A percentile compares a stretch with the other conserved stretches of the same genome.
Evolutionary conservation across 2,113 vertebrate genomes (phyloP).

Genomic region (Catharus minimus): DNA sequence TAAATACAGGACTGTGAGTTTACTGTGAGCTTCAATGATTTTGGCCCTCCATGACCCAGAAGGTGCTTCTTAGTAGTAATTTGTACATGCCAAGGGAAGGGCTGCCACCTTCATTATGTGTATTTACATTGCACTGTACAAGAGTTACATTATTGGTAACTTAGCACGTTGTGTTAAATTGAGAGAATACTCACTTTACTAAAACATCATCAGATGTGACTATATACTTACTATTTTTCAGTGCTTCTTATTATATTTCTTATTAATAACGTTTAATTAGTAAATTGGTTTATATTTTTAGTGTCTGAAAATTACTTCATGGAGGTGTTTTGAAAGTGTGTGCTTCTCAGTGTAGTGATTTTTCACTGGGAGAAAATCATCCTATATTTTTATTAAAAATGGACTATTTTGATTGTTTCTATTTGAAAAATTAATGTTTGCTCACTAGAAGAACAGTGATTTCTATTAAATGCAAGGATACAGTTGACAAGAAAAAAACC

Average conservation of each 20-base stretch:
- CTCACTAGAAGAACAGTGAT: neutral
- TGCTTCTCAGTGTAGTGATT: neutral
- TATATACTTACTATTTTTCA: neutral
- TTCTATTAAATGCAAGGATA: neutral
- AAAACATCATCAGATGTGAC: neutral
- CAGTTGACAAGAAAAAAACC: neutral
- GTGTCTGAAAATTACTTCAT: neutral
- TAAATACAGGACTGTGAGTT: neutral
- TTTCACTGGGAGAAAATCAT: neutral
- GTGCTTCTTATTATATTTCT: neutral
- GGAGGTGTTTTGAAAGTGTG: neutral
- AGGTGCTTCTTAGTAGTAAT: neutral
- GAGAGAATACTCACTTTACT: neutral
- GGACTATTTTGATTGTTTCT: neutral
- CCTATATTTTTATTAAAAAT: neutral
- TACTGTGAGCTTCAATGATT: neutral
- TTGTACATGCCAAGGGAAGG: neutral
- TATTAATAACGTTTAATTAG: neutral
- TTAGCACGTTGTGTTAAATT: neutral
- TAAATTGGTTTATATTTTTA: neutral
- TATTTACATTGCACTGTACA: neutral
- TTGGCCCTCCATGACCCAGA: neutral
- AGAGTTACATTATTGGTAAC: accelerated
- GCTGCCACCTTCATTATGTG: neutral
- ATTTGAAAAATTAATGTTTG: neutral